Evolutionary conservation across 2,113 vertebrate species (phyloP), one percentile per base, ranked within the genome.

Genomic region (Geococcyx californianus): DNA sequence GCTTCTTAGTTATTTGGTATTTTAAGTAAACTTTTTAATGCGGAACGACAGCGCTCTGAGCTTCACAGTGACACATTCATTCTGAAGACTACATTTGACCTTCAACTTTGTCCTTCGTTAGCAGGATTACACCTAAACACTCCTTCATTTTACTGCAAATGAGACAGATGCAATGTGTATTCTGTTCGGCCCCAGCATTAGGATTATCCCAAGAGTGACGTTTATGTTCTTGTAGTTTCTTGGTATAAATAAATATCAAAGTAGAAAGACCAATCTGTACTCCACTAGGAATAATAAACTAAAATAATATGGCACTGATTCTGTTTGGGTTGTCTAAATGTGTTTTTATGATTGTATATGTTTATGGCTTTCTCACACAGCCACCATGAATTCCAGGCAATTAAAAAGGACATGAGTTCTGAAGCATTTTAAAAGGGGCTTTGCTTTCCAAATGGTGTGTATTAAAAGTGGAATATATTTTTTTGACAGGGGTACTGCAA

Each of bases 171-270:
- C 94, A 94, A 74, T 92, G 87, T 87, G 95, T 96, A 94, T 92
- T 95, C 95, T 87, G 64, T 84, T 96, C 23, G 16, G 68, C 88
- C 94, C 84, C 44, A 93, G 96, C 97, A 97, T 97, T 97, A 95
- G 93, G 86, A 80, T 89, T 94, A 95, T 98, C 98, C 98, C 98
- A 96, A 97, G 98, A 96, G 98, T 97, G 96, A 92, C 97, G 97
- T 98, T 98, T 97, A 94, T 96, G 98, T 96, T 98, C 98, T 95
- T 95, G 94, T 68, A 80, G 96, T 97, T 97, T 97, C 95, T 94
- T 90, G 90, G 95, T 97, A 98, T 98, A 98, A 98, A 98, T 98
- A 98, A 98, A 98, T 98, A 98, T 95, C 96, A 91, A 97, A 97
- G 97, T 93, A 96, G 93, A 94, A 98, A 97, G 97, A 95, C 97